A percentile compares a stretch with the other conserved stretches of the same genome.
Conservation (phyloP, 1,140 invertebrate genomes). For the Drosophila kurseongensis region DNA sequence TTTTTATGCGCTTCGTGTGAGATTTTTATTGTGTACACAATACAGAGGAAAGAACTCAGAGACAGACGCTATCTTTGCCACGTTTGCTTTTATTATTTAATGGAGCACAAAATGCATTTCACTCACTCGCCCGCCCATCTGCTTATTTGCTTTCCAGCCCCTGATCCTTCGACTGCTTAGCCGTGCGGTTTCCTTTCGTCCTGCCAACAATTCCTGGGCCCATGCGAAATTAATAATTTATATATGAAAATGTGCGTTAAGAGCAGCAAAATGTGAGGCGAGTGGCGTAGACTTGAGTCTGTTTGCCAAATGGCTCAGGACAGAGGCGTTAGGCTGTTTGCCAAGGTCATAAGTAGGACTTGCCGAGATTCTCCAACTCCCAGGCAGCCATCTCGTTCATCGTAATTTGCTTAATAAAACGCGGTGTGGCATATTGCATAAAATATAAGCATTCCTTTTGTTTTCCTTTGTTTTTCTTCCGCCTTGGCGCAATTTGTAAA, state of each 20-base stretch:
- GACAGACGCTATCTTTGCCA: slow-evolving; percentile 74
- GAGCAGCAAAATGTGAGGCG: slow-evolving; percentile 53
- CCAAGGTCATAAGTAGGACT: slow-evolving; percentile 81
- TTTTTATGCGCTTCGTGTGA: slow-evolving; percentile 82
- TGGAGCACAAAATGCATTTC: slow-evolving; percentile 83
- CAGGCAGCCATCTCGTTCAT: slow-evolving; percentile 34
- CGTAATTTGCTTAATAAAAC: slow-evolving; percentile 82
- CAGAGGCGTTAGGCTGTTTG: slow-evolving; percentile 74
- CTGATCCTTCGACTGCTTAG: slow-evolving; percentile 15
- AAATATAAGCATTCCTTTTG: slow-evolving; percentile 72
- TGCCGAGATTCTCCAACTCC: slow-evolving; percentile 53
- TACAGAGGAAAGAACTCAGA: slow-evolving; percentile 43
- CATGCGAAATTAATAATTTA: slow-evolving; percentile 82
- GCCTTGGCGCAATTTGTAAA: slow-evolving; percentile 67
- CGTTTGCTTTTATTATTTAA: slow-evolving; percentile 83
- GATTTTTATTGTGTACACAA: slow-evolving; percentile 80
- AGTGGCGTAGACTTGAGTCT: slow-evolving; percentile 49
- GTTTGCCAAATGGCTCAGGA: slow-evolving; percentile 79
- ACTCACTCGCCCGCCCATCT: slow-evolving; percentile 31
- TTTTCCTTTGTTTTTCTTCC: slow-evolving; percentile 29
- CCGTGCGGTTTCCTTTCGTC: slow-evolving; percentile 30
- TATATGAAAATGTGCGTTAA: slow-evolving; percentile 83
- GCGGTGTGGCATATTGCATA: slow-evolving; percentile 80
- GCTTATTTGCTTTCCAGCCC: slow-evolving; percentile 30
- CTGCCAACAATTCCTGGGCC: background rate